phyloP scores from a whole-genome alignment of 2,888 invertebrate species.

The Galerucella nymphaeae region DNA sequence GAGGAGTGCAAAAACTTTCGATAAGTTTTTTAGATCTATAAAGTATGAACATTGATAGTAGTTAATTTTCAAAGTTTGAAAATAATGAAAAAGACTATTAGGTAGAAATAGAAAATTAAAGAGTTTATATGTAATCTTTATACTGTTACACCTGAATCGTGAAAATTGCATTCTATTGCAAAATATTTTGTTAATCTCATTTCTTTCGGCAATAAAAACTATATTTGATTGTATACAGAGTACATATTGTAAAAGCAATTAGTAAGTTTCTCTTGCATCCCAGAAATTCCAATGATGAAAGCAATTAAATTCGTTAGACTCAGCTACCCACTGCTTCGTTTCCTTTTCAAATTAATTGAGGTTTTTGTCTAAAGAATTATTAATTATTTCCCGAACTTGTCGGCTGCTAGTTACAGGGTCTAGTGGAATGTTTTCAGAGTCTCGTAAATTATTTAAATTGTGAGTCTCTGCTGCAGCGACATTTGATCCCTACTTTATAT shows the following conservation, averaged over 20 bases:
- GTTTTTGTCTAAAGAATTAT: slow-evolving; percentile 48
- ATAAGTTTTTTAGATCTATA: background rate
- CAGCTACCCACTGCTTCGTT: slow-evolving; percentile 42
- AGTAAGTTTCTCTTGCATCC: slow-evolving; percentile 41
- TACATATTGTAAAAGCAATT: slow-evolving; percentile 42
- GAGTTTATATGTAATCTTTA: no score
- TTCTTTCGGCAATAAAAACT: background rate
- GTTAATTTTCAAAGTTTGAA: no score
- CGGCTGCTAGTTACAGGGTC: slow-evolving; percentile 33
- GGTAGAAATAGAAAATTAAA: no score
- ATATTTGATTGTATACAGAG: slow-evolving; percentile 24
- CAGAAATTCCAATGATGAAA: slow-evolving; percentile 45
- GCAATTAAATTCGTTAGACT: slow-evolving; percentile 51
- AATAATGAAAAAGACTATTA: no score
- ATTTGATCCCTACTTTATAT: background rate
- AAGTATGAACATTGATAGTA: no score
- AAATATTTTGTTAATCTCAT: background rate
- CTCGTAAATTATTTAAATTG: slow-evolving; percentile 25
- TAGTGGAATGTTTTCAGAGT: slow-evolving; percentile 7
- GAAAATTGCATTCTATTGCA: background rate
- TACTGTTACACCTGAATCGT: background rate
- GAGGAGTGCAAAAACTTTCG: background rate
- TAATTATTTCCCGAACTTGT: slow-evolving; percentile 43
- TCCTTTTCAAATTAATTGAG: slow-evolving; percentile 48
- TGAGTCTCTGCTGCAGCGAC: background rate